Base-by-base conservation (phyloP, 2,888 invertebrate genomes). In the Tiphia femorata region DNA sequence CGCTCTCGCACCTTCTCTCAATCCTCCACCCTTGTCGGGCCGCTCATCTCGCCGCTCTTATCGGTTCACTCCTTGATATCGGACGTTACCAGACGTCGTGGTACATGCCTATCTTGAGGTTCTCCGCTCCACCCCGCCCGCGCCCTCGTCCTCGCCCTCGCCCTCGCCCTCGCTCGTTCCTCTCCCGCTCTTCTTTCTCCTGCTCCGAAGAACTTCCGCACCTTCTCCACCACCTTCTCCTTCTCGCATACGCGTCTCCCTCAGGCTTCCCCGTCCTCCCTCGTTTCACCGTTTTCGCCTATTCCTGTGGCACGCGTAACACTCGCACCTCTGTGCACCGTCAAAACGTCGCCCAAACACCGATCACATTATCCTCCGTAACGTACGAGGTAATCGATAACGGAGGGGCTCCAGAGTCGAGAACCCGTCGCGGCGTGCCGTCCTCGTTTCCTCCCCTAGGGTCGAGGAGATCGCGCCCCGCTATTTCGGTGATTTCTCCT, bases 1-100 rank as follows among this genome's bases (percentile, higher is more conserved):
- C n/a, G n/a, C n/a, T n/a, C n/a, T n/a, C n/a, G 55, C 51, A 60
- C 60, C 54, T n/a, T n/a, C n/a, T 46, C 30, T 46, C 58, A 69
- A 52, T 49, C 30, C 41, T 52, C 58, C 46, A 56, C 42, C 49
- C 60, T 63, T 49, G 59, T 59, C 63, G 44, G 62, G 52, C 50
- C 56, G 56, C 40, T 69, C 61, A 56, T 66, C 58, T n/a, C n/a
- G n/a, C n/a, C n/a, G n/a, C n/a, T n/a, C 60, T 64, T 55, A 49
- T 58, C 55, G 37, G 23, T 53, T 29, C 58, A 44, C 40, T 57
- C 62, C 70, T 70, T 69, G n/a, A n/a, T n/a, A n/a, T n/a, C n/a
- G n/a, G n/a, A 33, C 33, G 5, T 8, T 33, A 33, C 14, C 33
- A 33, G 33, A 6, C 33, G 12, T 6, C 33, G 33, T n/a, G n/a